Evolutionary conservation across 2,888 invertebrate genomes (phyloP), one percentile per base, ranked within the genome.

Genomic region (Synergus gifuensis): DNA sequence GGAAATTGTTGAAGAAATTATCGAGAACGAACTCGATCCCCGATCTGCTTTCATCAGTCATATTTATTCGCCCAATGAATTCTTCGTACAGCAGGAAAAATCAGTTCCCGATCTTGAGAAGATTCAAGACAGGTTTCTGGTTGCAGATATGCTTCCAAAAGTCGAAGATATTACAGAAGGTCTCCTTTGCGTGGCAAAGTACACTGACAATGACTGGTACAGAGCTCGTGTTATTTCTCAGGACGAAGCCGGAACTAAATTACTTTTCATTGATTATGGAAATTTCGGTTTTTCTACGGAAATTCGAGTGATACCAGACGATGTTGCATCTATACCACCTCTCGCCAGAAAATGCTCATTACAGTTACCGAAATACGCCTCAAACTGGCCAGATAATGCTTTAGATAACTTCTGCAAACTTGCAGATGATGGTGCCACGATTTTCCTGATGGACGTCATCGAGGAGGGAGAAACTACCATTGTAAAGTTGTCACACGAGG

Each of bases 241-340:
- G 79, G 93, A 93, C 63, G 94, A 94, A 22, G 90, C 91, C 16
- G 92, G 92, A 42, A 93, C 93, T 22, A 93, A 92, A 79, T 96
- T 97, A 0, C 93, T 94, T 40, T 97, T 95, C 88, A 94, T 97
- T 0, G 97, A 97, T 90, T 96, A 96, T 85, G 97, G 97, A 3
- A 96, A 96, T 88, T 94, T 94, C 78, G 94, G 95, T 58, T 92
- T 94, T 0, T 95, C 96, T 0, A 94, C 63, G 92, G 93, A 0
- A 93, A 92, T 83, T 78, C 93, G 94, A 78, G 93, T 93, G 78
- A 92, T 96, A 46, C 95, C 96, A 0, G 94, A 94, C 83, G 94
- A 95, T 76, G 88, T 96, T 0, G 92, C 93, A 0, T 86, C 91
- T 16, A 93, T 94, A 64, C 94, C 94, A 69, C 94, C 95, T 0